Evolutionary conservation across 2,888 invertebrate species (phyloP).

Genomic region (Trachelus troglodyta): DNA sequence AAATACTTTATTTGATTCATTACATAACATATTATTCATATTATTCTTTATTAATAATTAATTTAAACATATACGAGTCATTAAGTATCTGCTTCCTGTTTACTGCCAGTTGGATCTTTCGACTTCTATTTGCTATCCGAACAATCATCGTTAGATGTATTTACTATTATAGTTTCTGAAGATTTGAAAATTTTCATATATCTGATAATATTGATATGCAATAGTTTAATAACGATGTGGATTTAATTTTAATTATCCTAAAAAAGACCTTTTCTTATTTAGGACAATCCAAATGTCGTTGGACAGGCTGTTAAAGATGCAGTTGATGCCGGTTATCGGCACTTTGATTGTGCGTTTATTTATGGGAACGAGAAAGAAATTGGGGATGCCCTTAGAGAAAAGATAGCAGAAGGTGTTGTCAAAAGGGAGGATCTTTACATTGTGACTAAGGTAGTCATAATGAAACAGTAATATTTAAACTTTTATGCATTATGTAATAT

Average conservation of each 20-base stretch:
- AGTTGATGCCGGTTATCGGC: slow-evolving; percentile 74
- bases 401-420: slow-evolving; percentile 62
- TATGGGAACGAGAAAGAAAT: slow-evolving; percentile 66
- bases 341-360: slow-evolving; percentile 70
- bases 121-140: no score
- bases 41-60: no score
- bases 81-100: no score
- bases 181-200: not conserved
- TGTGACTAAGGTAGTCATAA: slow-evolving; percentile 58
- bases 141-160: no score
- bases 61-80: no score
- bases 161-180: not conserved
- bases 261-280: slow-evolving; percentile 7
- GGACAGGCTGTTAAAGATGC: slow-evolving; percentile 69
- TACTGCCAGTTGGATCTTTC: no score
- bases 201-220: not conserved
- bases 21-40: no score
- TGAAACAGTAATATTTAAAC: not conserved
- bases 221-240: not conserved
- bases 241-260: slow-evolving; percentile 4
- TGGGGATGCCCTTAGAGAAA: slow-evolving; percentile 62
- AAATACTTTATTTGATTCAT: no score
- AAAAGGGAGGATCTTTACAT: slow-evolving; percentile 65
- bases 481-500: not conserved
- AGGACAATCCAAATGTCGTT: slow-evolving; percentile 65